Evolutionary conservation across 2,113 vertebrate species (phyloP).

Genomic region (Meleagris gallopavo): DNA sequence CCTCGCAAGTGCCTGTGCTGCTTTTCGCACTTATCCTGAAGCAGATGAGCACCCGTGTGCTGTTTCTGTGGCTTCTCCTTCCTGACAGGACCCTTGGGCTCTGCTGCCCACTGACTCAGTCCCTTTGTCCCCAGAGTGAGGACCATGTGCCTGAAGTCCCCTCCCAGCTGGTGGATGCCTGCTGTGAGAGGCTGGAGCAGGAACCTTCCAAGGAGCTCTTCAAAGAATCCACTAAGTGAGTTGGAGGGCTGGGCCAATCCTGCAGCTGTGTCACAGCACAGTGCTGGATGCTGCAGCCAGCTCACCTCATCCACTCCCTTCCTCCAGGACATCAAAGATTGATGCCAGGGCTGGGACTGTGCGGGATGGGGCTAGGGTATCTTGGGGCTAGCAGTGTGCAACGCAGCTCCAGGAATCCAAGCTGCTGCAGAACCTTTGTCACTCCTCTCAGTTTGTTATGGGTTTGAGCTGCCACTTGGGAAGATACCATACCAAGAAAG

Average conservation of each 20-base stretch:
- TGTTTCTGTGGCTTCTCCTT: not conserved
- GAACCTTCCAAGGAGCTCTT: conserved; percentile 96
- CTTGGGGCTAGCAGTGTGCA: not conserved
- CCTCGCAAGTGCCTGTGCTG: not conserved
- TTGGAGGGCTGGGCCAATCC: not conserved
- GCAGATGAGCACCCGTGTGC: not conserved
- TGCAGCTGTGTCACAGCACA: accelerated
- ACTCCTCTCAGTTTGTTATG: not conserved
- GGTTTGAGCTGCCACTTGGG: not conserved
- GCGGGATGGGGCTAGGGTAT: not conserved
- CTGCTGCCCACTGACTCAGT: not conserved
- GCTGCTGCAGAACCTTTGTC: not conserved
- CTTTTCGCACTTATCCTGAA: not conserved
- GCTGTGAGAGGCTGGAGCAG: conserved; percentile 86
- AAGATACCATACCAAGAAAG: not conserved
- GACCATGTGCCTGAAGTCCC: conserved; percentile 90
- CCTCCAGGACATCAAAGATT: not conserved
- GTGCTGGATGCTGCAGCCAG: not conserved
- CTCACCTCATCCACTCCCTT: not conserved
- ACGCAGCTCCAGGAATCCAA: not conserved
- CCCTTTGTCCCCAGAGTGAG: conserved; percentile 81
- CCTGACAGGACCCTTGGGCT: not conserved
- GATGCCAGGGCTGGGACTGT: not conserved
- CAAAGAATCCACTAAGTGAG: conserved; percentile 94
- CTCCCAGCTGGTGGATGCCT: conserved; percentile 83